phyloP scores from a whole-genome alignment of 2,888 invertebrate genomes.

The Cetonia aurata region DNA sequence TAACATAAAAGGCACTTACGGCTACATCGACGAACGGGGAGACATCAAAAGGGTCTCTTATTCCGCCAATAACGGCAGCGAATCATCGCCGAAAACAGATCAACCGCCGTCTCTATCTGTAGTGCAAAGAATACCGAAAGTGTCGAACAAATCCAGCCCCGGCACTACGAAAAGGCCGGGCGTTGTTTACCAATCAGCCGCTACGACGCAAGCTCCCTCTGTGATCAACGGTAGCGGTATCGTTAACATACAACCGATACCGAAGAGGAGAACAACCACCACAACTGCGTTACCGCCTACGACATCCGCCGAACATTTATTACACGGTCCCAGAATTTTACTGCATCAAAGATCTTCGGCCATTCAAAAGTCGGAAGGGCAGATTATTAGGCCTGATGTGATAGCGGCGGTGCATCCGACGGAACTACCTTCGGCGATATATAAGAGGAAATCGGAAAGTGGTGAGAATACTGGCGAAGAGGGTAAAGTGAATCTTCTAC shows the following conservation, averaged over 20 bases:
- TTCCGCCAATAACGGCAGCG: slow-evolving; percentile 71
- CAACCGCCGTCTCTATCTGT: slow-evolving; percentile 54
- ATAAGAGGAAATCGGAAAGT: slow-evolving; percentile 61
- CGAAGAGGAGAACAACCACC: slow-evolving; percentile 68
- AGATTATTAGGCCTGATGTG: slow-evolving; percentile 61
- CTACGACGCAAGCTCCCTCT: slow-evolving; percentile 68
- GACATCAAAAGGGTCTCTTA: slow-evolving; percentile 86
- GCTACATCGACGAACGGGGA: slow-evolving; percentile 82
- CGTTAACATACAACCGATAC: slow-evolving; percentile 74
- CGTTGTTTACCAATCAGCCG: slow-evolving; percentile 58
- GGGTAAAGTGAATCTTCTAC: slow-evolving; percentile 69
- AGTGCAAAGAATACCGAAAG: slow-evolving; percentile 63
- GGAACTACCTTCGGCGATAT: slow-evolving; percentile 55
- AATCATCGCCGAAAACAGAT: slow-evolving; percentile 60
- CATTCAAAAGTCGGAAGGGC: slow-evolving; percentile 60
- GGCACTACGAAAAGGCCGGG: slow-evolving; percentile 70
- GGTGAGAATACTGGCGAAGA: slow-evolving; percentile 56
- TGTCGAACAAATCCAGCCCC: slow-evolving; percentile 14
- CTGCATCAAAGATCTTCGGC: slow-evolving; percentile 57
- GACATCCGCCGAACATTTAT: slow-evolving; percentile 56
- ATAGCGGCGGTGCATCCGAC: slow-evolving; percentile 56
- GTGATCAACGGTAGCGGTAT: slow-evolving; percentile 68
- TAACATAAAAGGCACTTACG: slow-evolving; percentile 86
- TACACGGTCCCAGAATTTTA: slow-evolving; percentile 59
- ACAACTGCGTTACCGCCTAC: slow-evolving; percentile 63